Conservation (phyloP, 2,797 vertebrate genomes). For the Carapus acus region DNA sequence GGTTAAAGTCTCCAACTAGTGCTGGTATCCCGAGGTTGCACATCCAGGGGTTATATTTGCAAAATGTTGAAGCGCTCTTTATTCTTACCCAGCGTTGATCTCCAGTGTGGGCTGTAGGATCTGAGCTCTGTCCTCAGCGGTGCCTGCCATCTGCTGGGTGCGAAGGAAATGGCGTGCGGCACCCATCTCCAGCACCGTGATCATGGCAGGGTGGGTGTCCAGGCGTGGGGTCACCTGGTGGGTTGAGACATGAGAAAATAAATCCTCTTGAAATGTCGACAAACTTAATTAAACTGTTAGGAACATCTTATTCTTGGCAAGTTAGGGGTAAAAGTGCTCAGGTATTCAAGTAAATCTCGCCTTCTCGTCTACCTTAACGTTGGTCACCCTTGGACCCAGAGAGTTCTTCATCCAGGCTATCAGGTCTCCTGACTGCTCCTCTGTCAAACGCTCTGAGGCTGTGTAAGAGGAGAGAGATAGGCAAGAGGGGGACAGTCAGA, state of each 20-base stretch:
- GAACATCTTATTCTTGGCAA: no score
- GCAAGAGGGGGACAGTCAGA: neutral
- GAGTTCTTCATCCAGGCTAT: slow-evolving; percentile 92
- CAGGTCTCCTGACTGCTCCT: slow-evolving; percentile 83
- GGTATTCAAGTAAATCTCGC: no score
- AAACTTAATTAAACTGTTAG: no score
- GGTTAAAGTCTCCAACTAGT: no score
- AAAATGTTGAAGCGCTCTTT: no score
- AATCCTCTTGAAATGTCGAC: no score
- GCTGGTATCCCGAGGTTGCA: no score
- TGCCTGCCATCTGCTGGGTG: slow-evolving; percentile 91
- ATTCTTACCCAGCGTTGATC: slow-evolving; percentile 84
- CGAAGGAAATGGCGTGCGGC: slow-evolving; percentile 94
- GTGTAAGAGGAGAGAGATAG: neutral
- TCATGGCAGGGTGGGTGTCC: slow-evolving; percentile 95
- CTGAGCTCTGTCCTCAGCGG: slow-evolving; percentile 85
- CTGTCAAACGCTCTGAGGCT: slow-evolving; percentile 79
- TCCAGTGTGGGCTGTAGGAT: slow-evolving; percentile 95
- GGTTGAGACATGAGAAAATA: neutral
- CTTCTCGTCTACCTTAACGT: slow-evolving; percentile 92
- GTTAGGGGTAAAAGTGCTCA: no score
- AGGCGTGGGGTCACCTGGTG: slow-evolving; percentile 84
- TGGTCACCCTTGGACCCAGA: slow-evolving; percentile 79
- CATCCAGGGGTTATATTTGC: no score
- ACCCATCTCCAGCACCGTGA: slow-evolving; percentile 97